Evolutionary conservation across 2,113 vertebrate genomes (phyloP).

Genomic region (Ahaetulla prasina): DNA sequence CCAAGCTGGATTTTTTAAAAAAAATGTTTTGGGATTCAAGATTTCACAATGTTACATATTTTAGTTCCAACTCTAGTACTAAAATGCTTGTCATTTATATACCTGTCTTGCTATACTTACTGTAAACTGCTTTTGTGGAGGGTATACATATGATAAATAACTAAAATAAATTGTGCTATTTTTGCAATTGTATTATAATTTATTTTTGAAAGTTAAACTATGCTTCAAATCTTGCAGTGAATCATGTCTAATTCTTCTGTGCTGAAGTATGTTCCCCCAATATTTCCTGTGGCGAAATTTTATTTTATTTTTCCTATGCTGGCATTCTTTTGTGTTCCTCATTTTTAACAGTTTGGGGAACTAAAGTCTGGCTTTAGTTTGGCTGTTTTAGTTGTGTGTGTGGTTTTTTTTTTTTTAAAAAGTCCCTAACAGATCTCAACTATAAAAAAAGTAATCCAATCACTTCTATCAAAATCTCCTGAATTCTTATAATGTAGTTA

Average conservation of each 20-base stretch:
- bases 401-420: background rate
- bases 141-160: background rate
- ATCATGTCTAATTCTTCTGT: background rate
- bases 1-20: background rate
- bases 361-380: background rate
- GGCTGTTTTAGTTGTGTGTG: background rate
- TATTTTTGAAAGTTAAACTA: background rate
- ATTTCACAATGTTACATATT: background rate
- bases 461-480: background rate
- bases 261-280: background rate
- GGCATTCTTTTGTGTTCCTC: background rate
- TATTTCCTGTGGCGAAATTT: background rate
- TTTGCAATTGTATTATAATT: background rate
- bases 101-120: background rate
- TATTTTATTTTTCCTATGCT: background rate
- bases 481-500: background rate
- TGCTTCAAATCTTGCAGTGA: background rate
- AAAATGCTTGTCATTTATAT: background rate
- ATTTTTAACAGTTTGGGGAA: background rate
- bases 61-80: background rate
- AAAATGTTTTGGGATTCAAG: background rate
- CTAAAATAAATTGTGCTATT: background rate
- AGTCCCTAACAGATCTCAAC: background rate
- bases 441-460: background rate
- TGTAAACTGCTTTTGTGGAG: background rate